phyloP scores from a whole-genome alignment of 2,888 invertebrate genomes.

The Caenorhabditis auriculariae region DNA sequence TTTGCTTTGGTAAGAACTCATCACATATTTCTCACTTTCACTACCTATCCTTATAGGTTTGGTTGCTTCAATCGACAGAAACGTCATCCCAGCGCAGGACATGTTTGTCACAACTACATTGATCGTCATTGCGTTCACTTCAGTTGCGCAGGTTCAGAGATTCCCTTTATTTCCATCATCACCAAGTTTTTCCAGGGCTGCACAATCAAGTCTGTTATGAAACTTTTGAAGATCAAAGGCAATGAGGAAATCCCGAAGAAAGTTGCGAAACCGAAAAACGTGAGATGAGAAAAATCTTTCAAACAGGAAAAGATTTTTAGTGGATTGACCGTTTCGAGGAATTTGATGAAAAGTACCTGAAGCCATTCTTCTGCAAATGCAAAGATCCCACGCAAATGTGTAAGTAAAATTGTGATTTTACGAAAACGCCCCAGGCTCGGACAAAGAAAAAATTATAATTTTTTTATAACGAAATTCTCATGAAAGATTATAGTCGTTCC shows the following conservation, averaged over 20 bases:
- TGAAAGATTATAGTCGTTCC: too few species aligned
- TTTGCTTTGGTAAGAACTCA: constrained; percentile 78
- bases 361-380: too few species aligned
- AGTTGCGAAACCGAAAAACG: too few species aligned
- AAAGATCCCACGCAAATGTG: constrained; percentile 13
- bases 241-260: constrained; percentile 8
- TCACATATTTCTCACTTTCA: neutral
- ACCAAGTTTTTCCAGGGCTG: constrained; percentile 10
- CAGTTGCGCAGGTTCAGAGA: constrained; percentile 80
- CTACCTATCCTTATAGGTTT: constrained; percentile 18
- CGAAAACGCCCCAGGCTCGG: too few species aligned
- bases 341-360: too few species aligned
- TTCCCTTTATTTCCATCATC: neutral
- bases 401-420: constrained; percentile 2
- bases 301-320: too few species aligned
- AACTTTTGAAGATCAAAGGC: constrained; percentile 13
- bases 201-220: constrained; percentile 22
- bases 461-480: too few species aligned
- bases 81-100: constrained; percentile 80
- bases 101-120: constrained; percentile 97
- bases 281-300: too few species aligned
- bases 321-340: too few species aligned
- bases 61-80: constrained; percentile 70
- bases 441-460: too few species aligned
- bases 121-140: constrained; percentile 94